A percentile compares a stretch with the other conserved stretches of the same genome.
Conservation (phyloP, 2,888 invertebrate species). For the Pyrgus malvae region DNA sequence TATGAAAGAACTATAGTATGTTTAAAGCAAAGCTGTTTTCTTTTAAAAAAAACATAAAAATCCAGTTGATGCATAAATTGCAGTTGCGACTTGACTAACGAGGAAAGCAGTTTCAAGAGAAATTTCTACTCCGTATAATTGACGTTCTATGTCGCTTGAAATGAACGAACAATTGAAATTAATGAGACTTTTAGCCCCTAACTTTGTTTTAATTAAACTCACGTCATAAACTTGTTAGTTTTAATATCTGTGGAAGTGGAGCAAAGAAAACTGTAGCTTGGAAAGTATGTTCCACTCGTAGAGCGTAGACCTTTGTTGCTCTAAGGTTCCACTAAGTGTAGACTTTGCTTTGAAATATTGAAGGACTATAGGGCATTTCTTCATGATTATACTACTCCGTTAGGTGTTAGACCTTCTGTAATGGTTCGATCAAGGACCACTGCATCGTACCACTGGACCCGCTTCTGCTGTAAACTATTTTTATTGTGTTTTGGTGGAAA, state of each 20-base stretch:
- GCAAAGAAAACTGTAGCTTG: neutral
- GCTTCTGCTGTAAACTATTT: too few relatives aligned
- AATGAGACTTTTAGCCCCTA: slow-evolving; percentile 18
- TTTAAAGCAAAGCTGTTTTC: neutral
- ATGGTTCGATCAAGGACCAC: too few relatives aligned
- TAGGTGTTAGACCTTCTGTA: too few relatives aligned
- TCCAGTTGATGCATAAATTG: slow-evolving; percentile 6
- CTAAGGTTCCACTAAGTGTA: too few relatives aligned
- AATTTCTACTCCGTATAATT: slow-evolving; percentile 12
- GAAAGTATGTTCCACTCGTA: neutral
- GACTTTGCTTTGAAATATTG: too few relatives aligned
- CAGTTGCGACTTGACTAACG: slow-evolving; percentile 14
- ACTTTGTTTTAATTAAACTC: slow-evolving; percentile 18
- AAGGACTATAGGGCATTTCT: too few relatives aligned
- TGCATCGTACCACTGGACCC: too few relatives aligned
- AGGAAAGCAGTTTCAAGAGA: slow-evolving; percentile 13
- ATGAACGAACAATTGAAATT: slow-evolving; percentile 24
- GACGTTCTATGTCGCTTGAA: slow-evolving; percentile 17
- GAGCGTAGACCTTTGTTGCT: too few relatives aligned
- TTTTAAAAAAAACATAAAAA: slow-evolving; percentile 11
- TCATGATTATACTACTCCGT: too few relatives aligned
- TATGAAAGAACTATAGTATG: neutral
- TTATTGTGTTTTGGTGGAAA: too few relatives aligned
- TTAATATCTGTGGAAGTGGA: slow-evolving; percentile 71
- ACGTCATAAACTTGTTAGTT: slow-evolving; percentile 13